Evolutionary conservation across 2,113 vertebrate species (phyloP), one percentile per base, ranked within the genome.

Genomic region (Acinonyx jubatus): DNA sequence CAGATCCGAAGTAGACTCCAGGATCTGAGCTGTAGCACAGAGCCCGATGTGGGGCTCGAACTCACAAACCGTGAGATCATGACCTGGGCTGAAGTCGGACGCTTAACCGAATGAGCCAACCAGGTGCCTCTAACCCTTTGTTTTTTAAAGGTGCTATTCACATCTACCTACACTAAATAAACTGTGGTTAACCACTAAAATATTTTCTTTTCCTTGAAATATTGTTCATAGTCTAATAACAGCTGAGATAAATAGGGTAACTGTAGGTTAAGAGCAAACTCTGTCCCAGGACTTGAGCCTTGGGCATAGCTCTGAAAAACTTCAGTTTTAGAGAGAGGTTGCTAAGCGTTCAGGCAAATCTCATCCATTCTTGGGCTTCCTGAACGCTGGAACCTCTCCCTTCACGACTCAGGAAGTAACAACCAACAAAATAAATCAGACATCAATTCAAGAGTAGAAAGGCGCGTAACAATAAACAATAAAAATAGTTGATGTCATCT

Each of bases 331-430:
- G 45, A 73, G 8, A 87, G 76, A 85, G 48, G 45, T 85, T 84
- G 13, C 63, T 88, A 85, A 65, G 19, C 7, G 16, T 48, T 80
- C 45, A 96, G 63, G 87, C 27, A 68, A 73, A 74, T 69, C 66
- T 96, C 50, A 57, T 86, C 25, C 33, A 79, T 80, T 92, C 85
- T 95, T 66, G 41, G 25, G 19, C 38, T 94, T 95, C 78, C 92
- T 88, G 74, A 96, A 61, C 76, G 63, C 19, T 65, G 76, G 69
- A 29, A 61, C 19, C 27, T 9, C 63, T 76, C 50, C 81, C 85
- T 94, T 94, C 68, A 50, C 45, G 66, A 94, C 76, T 97, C 13
- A 93, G 82, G 65, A 91, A 94, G 65, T 66, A 97, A 73, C 27
- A 83, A 33, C 48, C 52, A 88, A 82, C 61, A 88, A 68, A 95